These are phyloP conservation scores for Spongia lamella DNA, from an alignment of 37 sponge, comb jelly and placozoan genomes.

Conservation along the genomic window DNA sequence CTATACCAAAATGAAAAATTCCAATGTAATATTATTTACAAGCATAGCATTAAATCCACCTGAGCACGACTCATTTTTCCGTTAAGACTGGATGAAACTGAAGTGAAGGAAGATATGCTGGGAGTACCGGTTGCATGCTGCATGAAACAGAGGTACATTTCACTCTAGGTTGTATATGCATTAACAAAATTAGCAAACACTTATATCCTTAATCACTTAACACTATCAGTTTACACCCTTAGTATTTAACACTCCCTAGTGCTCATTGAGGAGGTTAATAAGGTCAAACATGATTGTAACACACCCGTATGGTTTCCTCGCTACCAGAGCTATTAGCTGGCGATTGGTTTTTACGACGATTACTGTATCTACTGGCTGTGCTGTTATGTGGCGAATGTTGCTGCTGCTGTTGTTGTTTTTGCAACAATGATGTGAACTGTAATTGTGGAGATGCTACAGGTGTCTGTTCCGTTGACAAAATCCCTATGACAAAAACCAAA, in stretches of 20 bases:
- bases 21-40: too few relatives aligned
- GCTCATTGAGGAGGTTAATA: background rate
- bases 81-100: slow-evolving; percentile 2
- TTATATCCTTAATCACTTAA: too few relatives aligned
- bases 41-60: background rate
- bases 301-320: slow-evolving; percentile 52
- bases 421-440: slow-evolving; percentile 16
- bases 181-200: too few relatives aligned
- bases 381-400: slow-evolving; percentile 23
- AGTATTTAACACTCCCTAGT: too few relatives aligned
- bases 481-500: background rate
- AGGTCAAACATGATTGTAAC: background rate
- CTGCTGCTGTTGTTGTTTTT: too few relatives aligned
- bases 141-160: too few relatives aligned
- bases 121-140: background rate
- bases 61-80: slow-evolving; percentile 4
- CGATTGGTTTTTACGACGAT: slow-evolving; percentile 33
- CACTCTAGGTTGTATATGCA: too few relatives aligned
- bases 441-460: slow-evolving; percentile 66
- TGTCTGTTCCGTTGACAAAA: slow-evolving; percentile 36
- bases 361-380: slow-evolving; percentile 8
- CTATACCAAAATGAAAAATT: too few relatives aligned
- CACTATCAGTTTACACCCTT: too few relatives aligned
- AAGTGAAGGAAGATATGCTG: slow-evolving; percentile 16
- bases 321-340: slow-evolving; percentile 54